Conservation (phyloP, 2,797 vertebrate genomes). For the Perodicticus potto region DNA sequence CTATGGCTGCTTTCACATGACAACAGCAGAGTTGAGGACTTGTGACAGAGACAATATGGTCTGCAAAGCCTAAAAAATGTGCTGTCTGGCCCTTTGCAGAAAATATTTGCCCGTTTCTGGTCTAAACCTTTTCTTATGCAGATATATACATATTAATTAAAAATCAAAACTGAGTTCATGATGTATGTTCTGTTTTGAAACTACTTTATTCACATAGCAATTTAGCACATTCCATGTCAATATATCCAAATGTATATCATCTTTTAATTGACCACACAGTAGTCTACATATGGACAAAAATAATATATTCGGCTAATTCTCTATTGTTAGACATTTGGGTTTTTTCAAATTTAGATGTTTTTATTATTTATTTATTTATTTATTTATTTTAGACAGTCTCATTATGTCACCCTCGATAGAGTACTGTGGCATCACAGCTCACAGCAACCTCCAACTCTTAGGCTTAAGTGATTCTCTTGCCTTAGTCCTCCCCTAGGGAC, state of each 20-base stretch:
- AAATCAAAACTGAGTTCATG: neutral
- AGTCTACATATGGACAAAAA: neutral
- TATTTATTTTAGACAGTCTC: too few relatives aligned
- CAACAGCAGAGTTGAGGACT: neutral
- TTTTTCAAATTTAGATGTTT: neutral
- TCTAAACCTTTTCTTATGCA: neutral
- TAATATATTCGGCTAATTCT: neutral
- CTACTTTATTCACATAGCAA: neutral
- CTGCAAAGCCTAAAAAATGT: neutral
- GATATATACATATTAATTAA: neutral
- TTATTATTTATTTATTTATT: too few relatives aligned
- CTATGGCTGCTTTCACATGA: neutral
- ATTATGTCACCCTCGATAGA: too few relatives aligned
- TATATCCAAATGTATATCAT: neutral
- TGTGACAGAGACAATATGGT: neutral
- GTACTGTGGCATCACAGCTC: too few relatives aligned
- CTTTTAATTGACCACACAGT: neutral
- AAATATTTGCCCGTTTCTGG: neutral
- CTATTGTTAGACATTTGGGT: neutral
- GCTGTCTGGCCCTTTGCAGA: neutral
- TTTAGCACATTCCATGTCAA: neutral
- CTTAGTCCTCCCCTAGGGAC: too few relatives aligned
- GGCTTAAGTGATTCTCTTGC: too few relatives aligned
- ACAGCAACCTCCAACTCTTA: too few relatives aligned
- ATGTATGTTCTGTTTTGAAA: neutral